Evolutionary conservation across 35 echinoderm and acorn worm genomes (phyloP).

Genomic region (Ophioderma brevispina): DNA sequence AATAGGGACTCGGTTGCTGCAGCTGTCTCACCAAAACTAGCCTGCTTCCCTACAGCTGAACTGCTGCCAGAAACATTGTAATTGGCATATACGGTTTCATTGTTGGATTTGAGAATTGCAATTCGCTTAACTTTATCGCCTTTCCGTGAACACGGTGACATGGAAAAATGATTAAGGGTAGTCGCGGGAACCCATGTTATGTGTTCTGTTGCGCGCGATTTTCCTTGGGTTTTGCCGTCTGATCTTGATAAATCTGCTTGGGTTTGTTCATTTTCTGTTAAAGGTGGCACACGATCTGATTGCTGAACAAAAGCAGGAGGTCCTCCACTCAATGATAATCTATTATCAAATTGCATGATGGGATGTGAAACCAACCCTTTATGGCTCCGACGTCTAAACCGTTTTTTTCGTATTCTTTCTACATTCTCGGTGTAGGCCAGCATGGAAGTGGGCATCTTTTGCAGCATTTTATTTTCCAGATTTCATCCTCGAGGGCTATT

Average conservation of each 20-base stretch:
- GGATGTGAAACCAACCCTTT: not conserved
- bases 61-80: not conserved
- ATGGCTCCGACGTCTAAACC: not conserved
- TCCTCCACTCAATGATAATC: not conserved
- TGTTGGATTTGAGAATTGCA: not conserved
- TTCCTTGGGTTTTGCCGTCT: not conserved
- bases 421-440: not conserved
- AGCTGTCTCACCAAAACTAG: not conserved
- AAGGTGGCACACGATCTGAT: too few relatives aligned
- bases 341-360: not conserved
- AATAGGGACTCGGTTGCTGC: not conserved
- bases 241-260: not conserved
- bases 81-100: not conserved
- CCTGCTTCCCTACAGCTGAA: not conserved
- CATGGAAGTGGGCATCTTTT: not conserved
- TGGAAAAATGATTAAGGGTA: not conserved
- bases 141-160: not conserved
- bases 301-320: not conserved
- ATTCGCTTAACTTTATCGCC: not conserved
- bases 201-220: not conserved
- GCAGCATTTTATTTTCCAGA: not conserved
- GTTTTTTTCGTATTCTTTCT: not conserved
- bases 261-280: not conserved
- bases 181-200: not conserved
- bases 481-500: not conserved